A percentile compares a stretch with the other conserved stretches of the same genome.
These are phyloP conservation scores for Pyrgus malvae DNA, from an alignment of 2,888 invertebrate genomes.

Conservation along the genomic window DNA sequence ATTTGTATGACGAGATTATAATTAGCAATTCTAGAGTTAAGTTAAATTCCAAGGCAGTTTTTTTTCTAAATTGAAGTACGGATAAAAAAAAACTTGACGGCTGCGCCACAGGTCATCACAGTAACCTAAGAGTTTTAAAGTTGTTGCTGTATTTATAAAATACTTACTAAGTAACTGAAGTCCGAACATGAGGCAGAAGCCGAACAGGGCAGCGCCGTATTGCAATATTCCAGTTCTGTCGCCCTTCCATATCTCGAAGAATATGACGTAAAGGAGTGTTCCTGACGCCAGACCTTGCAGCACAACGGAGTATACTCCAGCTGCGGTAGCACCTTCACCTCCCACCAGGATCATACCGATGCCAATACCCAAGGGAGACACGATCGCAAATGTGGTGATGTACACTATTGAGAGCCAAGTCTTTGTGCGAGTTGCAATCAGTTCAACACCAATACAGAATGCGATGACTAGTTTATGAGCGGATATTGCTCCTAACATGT, in stretches of 20 bases:
- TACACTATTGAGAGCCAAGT: conserved; percentile 84
- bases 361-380: conserved; percentile 91
- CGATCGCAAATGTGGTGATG: conserved; percentile 88
- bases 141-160: no score
- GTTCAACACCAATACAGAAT: conserved; percentile 93
- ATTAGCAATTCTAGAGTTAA: no score
- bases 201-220: conserved; percentile 84
- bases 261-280: conserved; percentile 97
- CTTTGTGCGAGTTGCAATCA: conserved; percentile 87
- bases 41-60: no score
- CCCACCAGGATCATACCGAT: conserved; percentile 86
- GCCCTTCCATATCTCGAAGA: conserved; percentile 92
- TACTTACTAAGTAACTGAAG: conserved; percentile 83
- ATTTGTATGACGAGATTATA: no score
- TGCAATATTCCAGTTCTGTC: conserved; percentile 41
- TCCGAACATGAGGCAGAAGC: conserved; percentile 88
- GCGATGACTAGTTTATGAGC: conserved; percentile 94
- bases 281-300: conserved; percentile 94
- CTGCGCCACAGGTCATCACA: no score
- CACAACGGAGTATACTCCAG: conserved; percentile 84
- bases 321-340: conserved; percentile 78
- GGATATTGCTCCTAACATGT: conserved; percentile 92
- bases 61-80: no score
- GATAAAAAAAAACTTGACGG: no score
- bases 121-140: no score